Conservation (phyloP, 2,888 invertebrate genomes). For the Carcina quercana region DNA sequence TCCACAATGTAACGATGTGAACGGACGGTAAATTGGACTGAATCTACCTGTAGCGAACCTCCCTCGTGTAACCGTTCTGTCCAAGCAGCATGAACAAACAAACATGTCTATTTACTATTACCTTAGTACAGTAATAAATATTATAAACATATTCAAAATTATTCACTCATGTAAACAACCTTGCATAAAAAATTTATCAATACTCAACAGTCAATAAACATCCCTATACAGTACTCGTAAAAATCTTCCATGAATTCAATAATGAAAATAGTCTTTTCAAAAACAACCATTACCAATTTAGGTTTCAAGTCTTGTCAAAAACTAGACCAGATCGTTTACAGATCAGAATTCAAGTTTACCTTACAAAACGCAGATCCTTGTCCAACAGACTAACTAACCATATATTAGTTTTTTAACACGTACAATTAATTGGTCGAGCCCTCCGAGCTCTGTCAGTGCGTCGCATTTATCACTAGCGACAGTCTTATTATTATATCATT, state of each 20-base stretch:
- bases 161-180: slow-evolving; percentile 39
- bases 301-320: slow-evolving; percentile 23
- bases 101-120: slow-evolving; percentile 41
- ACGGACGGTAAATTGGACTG: too few relatives aligned
- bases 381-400: slow-evolving; percentile 6
- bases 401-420: not conserved
- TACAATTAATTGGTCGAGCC: not conserved
- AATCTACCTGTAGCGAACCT: slow-evolving; percentile 66
- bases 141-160: slow-evolving; percentile 51
- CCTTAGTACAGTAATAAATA: slow-evolving; percentile 36
- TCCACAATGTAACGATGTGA: slow-evolving; percentile 24
- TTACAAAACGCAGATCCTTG: too few relatives aligned
- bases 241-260: slow-evolving; percentile 31
- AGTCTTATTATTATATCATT: slow-evolving; percentile 33
- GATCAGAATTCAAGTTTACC: slow-evolving; percentile 24
- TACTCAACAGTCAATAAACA: slow-evolving; percentile 52
- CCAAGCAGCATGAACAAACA: slow-evolving; percentile 59
- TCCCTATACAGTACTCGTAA: slow-evolving; percentile 38
- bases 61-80: slow-evolving; percentile 65
- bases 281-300: slow-evolving; percentile 21
- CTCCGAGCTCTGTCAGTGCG: slow-evolving; percentile 22
- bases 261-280: slow-evolving; percentile 35
- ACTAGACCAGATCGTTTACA: slow-evolving; percentile 17
- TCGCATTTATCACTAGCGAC: slow-evolving; percentile 33
- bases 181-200: slow-evolving; percentile 53